Base-by-base conservation (phyloP, 2,113 vertebrate genomes). In the Chaetorhynchus papuensis region DNA sequence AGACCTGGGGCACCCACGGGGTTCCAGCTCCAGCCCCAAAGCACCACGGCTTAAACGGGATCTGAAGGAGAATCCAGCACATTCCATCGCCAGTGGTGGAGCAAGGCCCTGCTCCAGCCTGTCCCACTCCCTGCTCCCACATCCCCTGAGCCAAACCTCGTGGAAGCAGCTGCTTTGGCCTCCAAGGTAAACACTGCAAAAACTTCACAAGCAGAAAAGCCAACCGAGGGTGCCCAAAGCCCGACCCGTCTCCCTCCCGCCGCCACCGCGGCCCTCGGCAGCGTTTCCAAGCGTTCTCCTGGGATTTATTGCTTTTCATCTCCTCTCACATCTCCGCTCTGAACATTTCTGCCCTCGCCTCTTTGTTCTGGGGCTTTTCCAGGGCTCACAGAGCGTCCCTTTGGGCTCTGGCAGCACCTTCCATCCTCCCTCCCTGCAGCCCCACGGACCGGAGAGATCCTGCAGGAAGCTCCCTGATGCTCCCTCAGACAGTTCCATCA, bases 11-110 rank as follows among this genome's bases (percentile, higher is more conserved):
- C 17, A 72, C 10, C 54, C 2, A 1, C 0, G 1, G 50, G 53
- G 27, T 5, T 45, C 33, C 1, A 1, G 53, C 44, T 45, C 15
- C 68, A 82, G 54, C 41, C 74, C 39, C n/a, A 39, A 20, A 93
- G 22, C 57, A 21, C 13, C 66, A 5, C 0, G 0, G 26, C 35
- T 33, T 7, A 5, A 26, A 49, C 3, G 17, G 50, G 59, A n/a
- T 24, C 27, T 5, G 9, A 52, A 39, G 39, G 20, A 52, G 72
- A 60, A 60, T 19, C 31, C 84, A 66, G 60, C 24, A 21, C 37
- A 4, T 1, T 5, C 4, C 13, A 3, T 1, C 9, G 11, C 27
- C 4, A 11, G 1, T 0, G 4, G 78, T 41, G 3, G 1, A 37
- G 81, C 2, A 3, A 30, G 5, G 63, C 76, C 27, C 20, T 0